A percentile compares a stretch with the other conserved stretches of the same genome.
Evolutionary conservation across 1,140 invertebrate species (phyloP).

Genomic region (Heliconius himera): DNA sequence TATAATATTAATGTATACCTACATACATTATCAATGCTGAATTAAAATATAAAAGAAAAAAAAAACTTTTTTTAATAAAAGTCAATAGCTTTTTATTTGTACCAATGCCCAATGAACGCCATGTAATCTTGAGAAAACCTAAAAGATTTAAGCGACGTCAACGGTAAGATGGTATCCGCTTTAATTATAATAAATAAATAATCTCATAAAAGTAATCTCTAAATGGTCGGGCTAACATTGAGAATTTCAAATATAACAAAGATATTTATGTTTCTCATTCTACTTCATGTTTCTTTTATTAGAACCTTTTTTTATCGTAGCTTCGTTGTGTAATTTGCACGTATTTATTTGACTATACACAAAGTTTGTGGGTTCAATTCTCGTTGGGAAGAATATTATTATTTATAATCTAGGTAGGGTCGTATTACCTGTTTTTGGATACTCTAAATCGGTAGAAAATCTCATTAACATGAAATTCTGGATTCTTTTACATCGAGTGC

Average conservation of each 20-base stretch:
- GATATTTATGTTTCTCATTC: constrained; percentile 40
- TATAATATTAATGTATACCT: too few species aligned
- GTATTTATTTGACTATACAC: not conserved
- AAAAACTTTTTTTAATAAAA: constrained; percentile 3
- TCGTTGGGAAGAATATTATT: too few species aligned
- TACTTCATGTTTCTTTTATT: not conserved
- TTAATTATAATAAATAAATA: constrained; percentile 54
- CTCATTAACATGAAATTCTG: too few species aligned
- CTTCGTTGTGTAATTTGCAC: not conserved
- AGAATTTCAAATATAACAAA: constrained; percentile 45
- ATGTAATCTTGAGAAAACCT: constrained; percentile 49
- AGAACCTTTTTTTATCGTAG: not conserved
- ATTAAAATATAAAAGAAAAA: too few species aligned
- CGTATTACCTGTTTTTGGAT: too few species aligned
- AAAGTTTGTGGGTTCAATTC: not conserved
- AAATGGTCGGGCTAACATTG: constrained; percentile 36
- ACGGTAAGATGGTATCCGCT: constrained; percentile 43
- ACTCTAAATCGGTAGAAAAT: too few species aligned
- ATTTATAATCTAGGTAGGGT: too few species aligned
- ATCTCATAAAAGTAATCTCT: constrained; percentile 41
- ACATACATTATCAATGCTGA: too few species aligned
- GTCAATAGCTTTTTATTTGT: constrained; percentile 33
- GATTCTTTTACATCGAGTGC: too few species aligned
- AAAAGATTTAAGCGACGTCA: constrained; percentile 47
- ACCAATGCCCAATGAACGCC: constrained; percentile 32